phyloP scores from a whole-genome alignment of 2,888 invertebrate species.

The Lepidonotus clava region DNA sequence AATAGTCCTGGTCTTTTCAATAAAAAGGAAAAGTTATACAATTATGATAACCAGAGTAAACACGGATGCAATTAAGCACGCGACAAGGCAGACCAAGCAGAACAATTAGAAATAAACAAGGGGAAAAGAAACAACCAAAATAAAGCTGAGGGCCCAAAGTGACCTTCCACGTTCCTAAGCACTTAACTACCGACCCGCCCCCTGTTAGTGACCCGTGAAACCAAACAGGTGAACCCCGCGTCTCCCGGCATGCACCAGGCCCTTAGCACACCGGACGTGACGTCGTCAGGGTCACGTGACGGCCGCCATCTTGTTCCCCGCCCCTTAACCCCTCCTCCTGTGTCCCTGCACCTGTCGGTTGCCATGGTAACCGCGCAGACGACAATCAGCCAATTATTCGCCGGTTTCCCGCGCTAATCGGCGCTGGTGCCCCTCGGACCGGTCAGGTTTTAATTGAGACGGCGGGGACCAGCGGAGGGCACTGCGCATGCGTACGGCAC shows the following conservation, averaged over 20 bases:
- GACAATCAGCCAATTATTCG: conserved; percentile 38
- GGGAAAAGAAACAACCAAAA: too few species aligned
- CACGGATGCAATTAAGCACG: too few species aligned
- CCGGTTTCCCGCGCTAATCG: neutral
- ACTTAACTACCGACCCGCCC: too few species aligned
- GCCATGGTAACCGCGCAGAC: neutral
- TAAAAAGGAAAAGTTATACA: too few species aligned
- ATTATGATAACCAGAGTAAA: too few species aligned
- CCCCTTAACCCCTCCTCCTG: neutral
- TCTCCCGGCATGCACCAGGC: neutral
- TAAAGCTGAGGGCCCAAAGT: too few species aligned
- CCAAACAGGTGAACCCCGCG: too few species aligned
- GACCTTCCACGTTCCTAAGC: too few species aligned
- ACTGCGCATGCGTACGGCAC: neutral
- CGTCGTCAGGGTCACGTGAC: conserved; percentile 9
- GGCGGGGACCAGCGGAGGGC: neutral
- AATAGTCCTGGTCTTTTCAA: too few species aligned
- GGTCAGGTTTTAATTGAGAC: conserved; percentile 33
- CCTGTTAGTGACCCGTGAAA: too few species aligned
- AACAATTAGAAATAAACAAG: too few species aligned
- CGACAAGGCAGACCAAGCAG: too few species aligned
- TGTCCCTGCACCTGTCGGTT: neutral
- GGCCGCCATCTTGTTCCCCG: neutral
- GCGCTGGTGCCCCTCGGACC: neutral
- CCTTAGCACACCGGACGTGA: neutral